Evolutionary conservation across 1,140 invertebrate genomes (phyloP).

Genomic region (Sminthurides bifidus): DNA sequence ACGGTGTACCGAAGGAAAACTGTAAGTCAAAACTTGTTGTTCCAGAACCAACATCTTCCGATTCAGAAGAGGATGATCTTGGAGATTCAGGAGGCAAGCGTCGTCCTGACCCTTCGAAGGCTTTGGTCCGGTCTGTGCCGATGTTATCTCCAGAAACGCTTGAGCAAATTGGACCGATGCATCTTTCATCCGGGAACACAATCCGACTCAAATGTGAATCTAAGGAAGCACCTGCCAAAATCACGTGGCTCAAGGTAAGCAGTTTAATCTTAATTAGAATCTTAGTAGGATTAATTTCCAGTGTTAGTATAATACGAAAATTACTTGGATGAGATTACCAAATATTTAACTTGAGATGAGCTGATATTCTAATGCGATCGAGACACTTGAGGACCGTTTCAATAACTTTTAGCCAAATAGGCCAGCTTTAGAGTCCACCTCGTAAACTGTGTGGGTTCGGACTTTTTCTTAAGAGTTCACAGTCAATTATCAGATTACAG

Average conservation of each 20-base stretch:
- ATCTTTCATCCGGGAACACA: constrained; percentile 25
- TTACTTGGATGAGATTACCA: too few relatives aligned
- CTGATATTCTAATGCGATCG: too few relatives aligned
- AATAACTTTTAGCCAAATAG: too few relatives aligned
- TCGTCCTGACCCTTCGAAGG: not conserved
- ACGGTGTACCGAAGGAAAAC: not conserved
- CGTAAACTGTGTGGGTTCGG: too few relatives aligned
- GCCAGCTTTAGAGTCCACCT: too few relatives aligned
- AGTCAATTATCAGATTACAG: too few relatives aligned
- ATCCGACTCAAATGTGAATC: constrained; percentile 27
- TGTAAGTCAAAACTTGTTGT: not conserved
- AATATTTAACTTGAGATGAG: too few relatives aligned
- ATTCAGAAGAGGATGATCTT: not conserved
- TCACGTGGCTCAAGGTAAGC: constrained; percentile 29
- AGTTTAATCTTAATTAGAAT: too few relatives aligned
- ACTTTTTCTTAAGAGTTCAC: too few relatives aligned
- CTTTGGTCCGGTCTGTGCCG: not conserved
- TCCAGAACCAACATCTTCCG: not conserved
- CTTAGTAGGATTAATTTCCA: not conserved
- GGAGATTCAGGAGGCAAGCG: not conserved
- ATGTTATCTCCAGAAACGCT: constrained; percentile 18
- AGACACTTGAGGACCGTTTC: too few relatives aligned
- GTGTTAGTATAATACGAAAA: too few relatives aligned
- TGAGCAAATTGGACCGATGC: constrained; percentile 24
- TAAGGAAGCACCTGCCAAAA: constrained; percentile 21